These are phyloP conservation scores for Cetoscarus ocellatus DNA, from an alignment of 2,797 vertebrate species.

Conservation along the genomic window DNA sequence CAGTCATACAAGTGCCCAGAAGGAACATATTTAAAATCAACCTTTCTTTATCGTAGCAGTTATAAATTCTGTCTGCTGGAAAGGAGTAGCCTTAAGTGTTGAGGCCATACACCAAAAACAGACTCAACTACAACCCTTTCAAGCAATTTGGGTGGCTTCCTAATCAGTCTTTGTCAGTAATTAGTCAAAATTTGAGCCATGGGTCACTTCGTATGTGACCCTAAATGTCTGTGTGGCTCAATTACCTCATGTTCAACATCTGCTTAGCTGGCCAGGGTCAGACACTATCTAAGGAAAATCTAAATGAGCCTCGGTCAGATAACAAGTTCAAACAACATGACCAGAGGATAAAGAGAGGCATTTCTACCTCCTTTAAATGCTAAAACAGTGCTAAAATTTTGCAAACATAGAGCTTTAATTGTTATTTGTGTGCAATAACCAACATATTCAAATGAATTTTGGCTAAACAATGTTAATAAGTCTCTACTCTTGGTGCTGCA, in stretches of 20 bases:
- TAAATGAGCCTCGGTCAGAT: constrained; percentile 45
- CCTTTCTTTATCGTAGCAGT: not conserved
- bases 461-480: too few species aligned
- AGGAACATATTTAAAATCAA: not conserved
- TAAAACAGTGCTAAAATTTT: too few species aligned
- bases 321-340: constrained; percentile 29
- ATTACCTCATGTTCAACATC: constrained; percentile 74
- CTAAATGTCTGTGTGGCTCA: constrained; percentile 41
- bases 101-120: constrained; percentile 18
- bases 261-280: constrained; percentile 70
- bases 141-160: constrained; percentile 30
- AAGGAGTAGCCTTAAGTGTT: constrained; percentile 10
- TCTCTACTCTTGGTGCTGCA: constrained; percentile 1
- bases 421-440: too few species aligned
- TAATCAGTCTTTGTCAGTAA: constrained; percentile 65
- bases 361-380: too few species aligned
- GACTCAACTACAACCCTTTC: constrained; percentile 24
- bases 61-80: constrained; percentile 4
- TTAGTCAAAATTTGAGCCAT: constrained; percentile 62
- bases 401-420: too few species aligned
- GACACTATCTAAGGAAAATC: constrained; percentile 59
- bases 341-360: not conserved
- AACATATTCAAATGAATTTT: too few species aligned
- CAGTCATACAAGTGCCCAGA: not conserved
- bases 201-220: constrained; percentile 49